A percentile compares a stretch with the other conserved stretches of the same genome.
These are phyloP conservation scores for Ptiloglossa arizonensis DNA, from an alignment of 1,140 invertebrate species.

Conservation along the genomic window DNA sequence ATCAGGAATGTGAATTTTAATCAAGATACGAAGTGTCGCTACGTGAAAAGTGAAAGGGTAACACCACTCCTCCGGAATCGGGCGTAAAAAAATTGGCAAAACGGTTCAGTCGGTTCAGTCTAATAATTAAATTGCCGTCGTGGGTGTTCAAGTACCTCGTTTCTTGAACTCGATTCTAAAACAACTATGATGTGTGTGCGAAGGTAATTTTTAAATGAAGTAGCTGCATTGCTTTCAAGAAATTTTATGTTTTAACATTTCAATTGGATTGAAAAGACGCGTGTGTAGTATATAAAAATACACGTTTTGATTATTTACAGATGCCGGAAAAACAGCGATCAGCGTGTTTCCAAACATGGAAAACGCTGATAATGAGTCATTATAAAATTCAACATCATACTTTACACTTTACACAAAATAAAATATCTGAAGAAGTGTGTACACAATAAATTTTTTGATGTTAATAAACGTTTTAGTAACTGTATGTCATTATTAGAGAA, in stretches of 20 bases:
- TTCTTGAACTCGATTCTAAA: not conserved
- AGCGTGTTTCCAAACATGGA: slow-evolving; percentile 61
- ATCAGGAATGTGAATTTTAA: slow-evolving; percentile 8
- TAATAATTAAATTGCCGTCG: slow-evolving; percentile 18
- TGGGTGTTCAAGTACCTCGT: slow-evolving; percentile 1
- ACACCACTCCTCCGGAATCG: slow-evolving; percentile 1
- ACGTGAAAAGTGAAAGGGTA: slow-evolving; percentile 5
- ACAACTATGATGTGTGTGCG: slow-evolving; percentile 12
- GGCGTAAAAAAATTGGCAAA: slow-evolving; percentile 20
- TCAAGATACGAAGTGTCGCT: not conserved
- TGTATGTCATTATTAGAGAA: slow-evolving; percentile 38
- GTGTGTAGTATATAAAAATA: not conserved
- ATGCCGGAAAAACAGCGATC: slow-evolving; percentile 61
- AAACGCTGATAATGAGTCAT: slow-evolving; percentile 58
- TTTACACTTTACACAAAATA: slow-evolving; percentile 51
- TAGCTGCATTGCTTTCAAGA: slow-evolving; percentile 35
- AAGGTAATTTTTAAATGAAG: slow-evolving; percentile 36
- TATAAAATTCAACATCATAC: slow-evolving; percentile 44
- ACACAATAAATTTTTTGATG: slow-evolving; percentile 37
- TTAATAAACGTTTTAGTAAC: slow-evolving; percentile 30
- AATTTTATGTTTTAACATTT: slow-evolving; percentile 6
- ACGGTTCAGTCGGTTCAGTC: not conserved
- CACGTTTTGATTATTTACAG: slow-evolving; percentile 59
- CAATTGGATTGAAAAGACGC: not conserved
- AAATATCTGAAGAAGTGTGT: slow-evolving; percentile 37